Conservation (phyloP, 23 tunicate species). For the Trididemnum clinides region DNA sequence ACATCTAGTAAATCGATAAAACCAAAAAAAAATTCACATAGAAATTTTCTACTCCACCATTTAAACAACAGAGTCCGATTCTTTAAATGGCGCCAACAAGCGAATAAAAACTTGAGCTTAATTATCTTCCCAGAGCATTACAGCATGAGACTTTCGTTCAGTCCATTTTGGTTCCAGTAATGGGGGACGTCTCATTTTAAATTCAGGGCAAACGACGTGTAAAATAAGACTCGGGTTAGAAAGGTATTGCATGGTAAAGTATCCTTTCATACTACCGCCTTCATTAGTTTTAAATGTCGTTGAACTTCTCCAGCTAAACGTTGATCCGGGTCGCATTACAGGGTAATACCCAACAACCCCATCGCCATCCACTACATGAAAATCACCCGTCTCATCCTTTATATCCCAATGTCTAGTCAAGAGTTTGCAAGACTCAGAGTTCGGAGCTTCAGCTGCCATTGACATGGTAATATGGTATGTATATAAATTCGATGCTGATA, state of each 20-base stretch:
- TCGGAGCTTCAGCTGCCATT: constrained; percentile 32
- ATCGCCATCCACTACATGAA: constrained; percentile 34
- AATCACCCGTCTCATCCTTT: background rate
- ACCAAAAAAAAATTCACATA: too few species aligned
- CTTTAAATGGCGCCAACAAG: too few species aligned
- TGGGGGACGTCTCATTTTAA: constrained; percentile 17
- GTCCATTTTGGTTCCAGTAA: background rate
- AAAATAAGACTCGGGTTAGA: constrained; percentile 4
- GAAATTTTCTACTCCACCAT: too few species aligned
- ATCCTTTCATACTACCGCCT: constrained; percentile 41
- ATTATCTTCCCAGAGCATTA: too few species aligned
- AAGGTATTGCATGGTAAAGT: constrained; percentile 33
- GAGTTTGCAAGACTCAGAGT: constrained; percentile 27
- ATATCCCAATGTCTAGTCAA: constrained; percentile 33
- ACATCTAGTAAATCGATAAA: too few species aligned
- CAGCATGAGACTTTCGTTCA: too few species aligned
- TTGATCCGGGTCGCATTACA: constrained; percentile 39
- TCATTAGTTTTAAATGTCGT: constrained; percentile 9
- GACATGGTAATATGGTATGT: constrained; percentile 30
- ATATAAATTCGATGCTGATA: background rate
- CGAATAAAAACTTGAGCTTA: too few species aligned
- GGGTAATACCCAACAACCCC: constrained; percentile 52
- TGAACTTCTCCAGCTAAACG: constrained; percentile 41
- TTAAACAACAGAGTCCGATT: too few species aligned
- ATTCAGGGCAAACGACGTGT: constrained; percentile 27